These are phyloP conservation scores for Orientallactaga sibirica DNA, from an alignment of 2,797 vertebrate species.

Conservation along the genomic window DNA sequence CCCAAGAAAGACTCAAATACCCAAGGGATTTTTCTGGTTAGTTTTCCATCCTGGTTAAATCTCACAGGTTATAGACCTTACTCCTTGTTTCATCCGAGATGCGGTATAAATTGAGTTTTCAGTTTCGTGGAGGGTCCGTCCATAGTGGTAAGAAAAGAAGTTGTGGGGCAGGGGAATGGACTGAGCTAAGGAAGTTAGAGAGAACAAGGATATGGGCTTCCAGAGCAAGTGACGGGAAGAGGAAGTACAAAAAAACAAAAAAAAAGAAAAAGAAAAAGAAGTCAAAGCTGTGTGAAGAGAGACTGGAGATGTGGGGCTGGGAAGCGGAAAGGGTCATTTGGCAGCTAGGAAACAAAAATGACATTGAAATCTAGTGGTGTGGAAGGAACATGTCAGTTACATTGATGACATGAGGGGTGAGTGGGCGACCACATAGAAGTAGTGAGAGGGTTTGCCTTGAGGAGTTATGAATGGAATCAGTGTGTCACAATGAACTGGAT, in stretches of 20 bases:
- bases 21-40: neutral
- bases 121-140: neutral
- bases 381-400: neutral
- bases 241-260: neutral
- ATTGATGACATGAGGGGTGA: no score
- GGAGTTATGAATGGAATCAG: neutral
- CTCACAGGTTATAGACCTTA: neutral
- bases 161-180: fast-evolving
- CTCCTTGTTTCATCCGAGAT: neutral
- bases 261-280: neutral
- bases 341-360: neutral
- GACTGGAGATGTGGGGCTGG: neutral
- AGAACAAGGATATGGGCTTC: neutral
- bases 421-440: neutral
- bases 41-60: neutral
- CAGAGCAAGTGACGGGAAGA: neutral
- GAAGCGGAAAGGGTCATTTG: neutral
- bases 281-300: no score
- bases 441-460: neutral
- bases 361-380: neutral
- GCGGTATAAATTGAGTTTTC: neutral
- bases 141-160: neutral
- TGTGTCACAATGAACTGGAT: neutral
- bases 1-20: neutral
- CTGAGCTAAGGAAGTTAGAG: neutral